Base-by-base conservation (phyloP, 2,113 vertebrate species). In the Euleptes europaea region DNA sequence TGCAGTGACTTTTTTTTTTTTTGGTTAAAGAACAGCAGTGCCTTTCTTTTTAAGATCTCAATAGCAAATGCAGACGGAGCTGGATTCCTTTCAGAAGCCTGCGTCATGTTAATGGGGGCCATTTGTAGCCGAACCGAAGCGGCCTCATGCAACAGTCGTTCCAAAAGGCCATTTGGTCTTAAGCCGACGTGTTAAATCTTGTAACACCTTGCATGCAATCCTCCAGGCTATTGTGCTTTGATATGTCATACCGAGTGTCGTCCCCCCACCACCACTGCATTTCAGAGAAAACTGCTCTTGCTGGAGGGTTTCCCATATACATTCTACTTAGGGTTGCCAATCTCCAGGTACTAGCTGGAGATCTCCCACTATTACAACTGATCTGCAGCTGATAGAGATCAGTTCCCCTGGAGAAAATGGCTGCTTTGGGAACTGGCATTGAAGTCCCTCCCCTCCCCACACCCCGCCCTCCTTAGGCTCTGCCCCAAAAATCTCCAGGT, bases 161-260 rank as follows among this genome's bases (percentile, higher is more conserved):
- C 42, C 5, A 65, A 89, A 33, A 70, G 14, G 75, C 8, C 14
- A 73, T 89, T 93, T 86, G 31, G 88, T 88, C 92, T 78, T 57
- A 86, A 54, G 47, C 40, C 40, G 65, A 79, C 75, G 83, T 90
- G 67, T 57, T 74, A 83, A 69, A 83, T 78, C 70, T 57, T 28
- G 66, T 74, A 91, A 35, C 69, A 31, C 38, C 42, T 28, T n/a
- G 47, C 54, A 75, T 73, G 11, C 10, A 66, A 42, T 84, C 80
- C 90, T 88, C 82, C 73, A 1, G 5, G 86, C 66, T 83, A 85
- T 47, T 86, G 69, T 81, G 44, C 35, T 88, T 88, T 80, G 33
- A 81, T 69, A 47, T 80, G 49, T 66, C 67, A 76, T 85, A 51
- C 83, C 90, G 19, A 89, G 86, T 84, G 47, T 49, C 4, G 9